phyloP scores from a whole-genome alignment of 35 echinoderm and acorn worm genomes.

The Holothuria glaberrima region DNA sequence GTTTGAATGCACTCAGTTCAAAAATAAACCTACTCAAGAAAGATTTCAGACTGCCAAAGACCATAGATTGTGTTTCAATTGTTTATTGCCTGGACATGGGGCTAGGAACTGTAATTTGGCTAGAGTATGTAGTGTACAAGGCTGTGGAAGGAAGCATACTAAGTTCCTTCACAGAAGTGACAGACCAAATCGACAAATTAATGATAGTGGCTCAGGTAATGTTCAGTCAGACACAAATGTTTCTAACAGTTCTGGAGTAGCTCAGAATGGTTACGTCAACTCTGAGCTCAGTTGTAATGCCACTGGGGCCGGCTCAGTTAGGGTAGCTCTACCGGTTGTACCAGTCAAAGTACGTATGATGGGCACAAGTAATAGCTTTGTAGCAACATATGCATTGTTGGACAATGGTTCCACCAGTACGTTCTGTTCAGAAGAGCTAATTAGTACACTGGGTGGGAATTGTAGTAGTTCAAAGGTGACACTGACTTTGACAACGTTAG shows the following conservation, averaged over 20 bases:
- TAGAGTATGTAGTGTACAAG: neutral
- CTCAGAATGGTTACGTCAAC: too few relatives aligned
- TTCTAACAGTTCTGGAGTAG: neutral
- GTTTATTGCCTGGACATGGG: too few relatives aligned
- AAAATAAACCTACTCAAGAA: neutral
- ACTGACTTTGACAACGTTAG: slow-evolving; percentile 39
- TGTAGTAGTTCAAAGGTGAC: neutral
- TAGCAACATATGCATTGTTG: slow-evolving; percentile 24
- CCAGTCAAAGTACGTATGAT: slow-evolving; percentile 40
- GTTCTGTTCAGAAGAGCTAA: slow-evolving; percentile 50
- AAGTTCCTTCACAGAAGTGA: slow-evolving; percentile 15
- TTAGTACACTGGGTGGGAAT: neutral
- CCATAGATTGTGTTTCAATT: neutral
- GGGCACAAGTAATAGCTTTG: neutral
- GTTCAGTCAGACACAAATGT: too few relatives aligned
- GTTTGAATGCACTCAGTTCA: neutral
- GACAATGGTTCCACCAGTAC: slow-evolving; percentile 57
- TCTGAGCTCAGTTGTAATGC: neutral
- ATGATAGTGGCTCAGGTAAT: too few relatives aligned
- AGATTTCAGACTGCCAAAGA: neutral
- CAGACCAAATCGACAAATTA: too few relatives aligned
- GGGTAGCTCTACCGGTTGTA: slow-evolving; percentile 53
- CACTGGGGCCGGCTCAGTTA: slow-evolving; percentile 50
- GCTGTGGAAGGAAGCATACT: slow-evolving; percentile 40
- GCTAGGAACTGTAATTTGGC: neutral